Percentiles rank a stretch among this genome's conserved stretches.
Conservation (phyloP, 2,888 invertebrate species). For the Acanthopleura granulata region DNA sequence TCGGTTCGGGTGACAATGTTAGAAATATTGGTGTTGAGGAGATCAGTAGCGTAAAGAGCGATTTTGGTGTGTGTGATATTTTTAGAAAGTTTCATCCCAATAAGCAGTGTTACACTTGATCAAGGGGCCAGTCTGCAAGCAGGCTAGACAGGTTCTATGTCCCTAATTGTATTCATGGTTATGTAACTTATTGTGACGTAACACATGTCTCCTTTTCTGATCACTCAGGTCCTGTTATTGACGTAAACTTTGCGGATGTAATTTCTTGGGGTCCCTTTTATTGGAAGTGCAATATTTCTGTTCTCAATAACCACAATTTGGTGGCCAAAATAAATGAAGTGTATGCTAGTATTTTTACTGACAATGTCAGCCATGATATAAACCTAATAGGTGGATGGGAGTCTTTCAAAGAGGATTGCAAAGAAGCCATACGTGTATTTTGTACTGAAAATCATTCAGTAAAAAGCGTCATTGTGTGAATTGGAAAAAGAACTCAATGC, state of each 20-base stretch:
- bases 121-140: no score
- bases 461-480: not conserved
- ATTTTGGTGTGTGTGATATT: no score
- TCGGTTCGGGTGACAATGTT: no score
- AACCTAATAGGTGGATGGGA: not conserved
- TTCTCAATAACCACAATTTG: not conserved
- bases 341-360: not conserved
- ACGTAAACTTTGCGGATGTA: not conserved
- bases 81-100: no score
- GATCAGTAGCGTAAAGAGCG: no score
- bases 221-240: not conserved
- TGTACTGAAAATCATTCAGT: not conserved
- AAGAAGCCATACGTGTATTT: not conserved
- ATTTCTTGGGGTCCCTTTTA: conserved; percentile 1
- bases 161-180: no score
- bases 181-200: no score
- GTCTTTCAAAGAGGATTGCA: not conserved
- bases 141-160: no score
- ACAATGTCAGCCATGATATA: no score
- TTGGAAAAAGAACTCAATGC: not conserved
- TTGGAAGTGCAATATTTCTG: conserved; percentile 2
- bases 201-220: no score
- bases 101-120: no score
- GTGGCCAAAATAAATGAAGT: not conserved
- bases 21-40: no score